Evolutionary conservation across 1,140 invertebrate genomes (phyloP).

Genomic region (Sesamia nonagrioides): DNA sequence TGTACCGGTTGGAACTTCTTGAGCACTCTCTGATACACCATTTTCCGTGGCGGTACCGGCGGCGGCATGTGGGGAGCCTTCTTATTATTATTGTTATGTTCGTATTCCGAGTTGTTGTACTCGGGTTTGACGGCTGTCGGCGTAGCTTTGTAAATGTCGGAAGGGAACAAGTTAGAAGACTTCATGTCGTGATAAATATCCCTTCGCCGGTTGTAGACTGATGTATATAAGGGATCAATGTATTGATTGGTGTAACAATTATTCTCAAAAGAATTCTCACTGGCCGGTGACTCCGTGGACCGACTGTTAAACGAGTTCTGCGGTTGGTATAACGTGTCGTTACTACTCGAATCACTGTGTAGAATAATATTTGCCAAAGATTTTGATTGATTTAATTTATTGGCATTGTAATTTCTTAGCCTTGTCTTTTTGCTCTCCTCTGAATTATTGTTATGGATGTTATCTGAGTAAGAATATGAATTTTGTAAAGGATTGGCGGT

Average conservation of each 20-base stretch:
- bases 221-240: constrained; percentile 81
- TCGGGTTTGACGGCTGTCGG: constrained; percentile 83
- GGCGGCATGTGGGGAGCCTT: constrained; percentile 80
- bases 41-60: constrained; percentile 84
- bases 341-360: constrained; percentile 84
- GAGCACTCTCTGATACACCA: constrained; percentile 82
- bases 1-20: constrained; percentile 86
- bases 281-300: constrained; percentile 82
- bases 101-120: constrained; percentile 69
- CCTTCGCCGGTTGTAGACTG: constrained; percentile 80
- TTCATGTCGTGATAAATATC: constrained; percentile 85
- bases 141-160: constrained; percentile 85
- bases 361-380: constrained; percentile 84
- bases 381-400: constrained; percentile 84
- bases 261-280: constrained; percentile 82
- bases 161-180: constrained; percentile 72
- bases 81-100: constrained; percentile 73
- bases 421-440: constrained; percentile 79
- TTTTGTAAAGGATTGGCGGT: constrained; percentile 71
- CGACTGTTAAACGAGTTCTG: constrained; percentile 80
- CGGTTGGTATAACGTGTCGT: constrained; percentile 84
- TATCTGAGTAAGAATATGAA: constrained; percentile 75
- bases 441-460: constrained; percentile 67
- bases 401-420: constrained; percentile 80
- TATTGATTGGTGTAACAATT: constrained; percentile 79